A percentile compares a stretch with the other conserved stretches of the same genome.
These are phyloP conservation scores for Homarus americanus DNA, from an alignment of 1,140 invertebrate genomes.

Conservation along the genomic window DNA sequence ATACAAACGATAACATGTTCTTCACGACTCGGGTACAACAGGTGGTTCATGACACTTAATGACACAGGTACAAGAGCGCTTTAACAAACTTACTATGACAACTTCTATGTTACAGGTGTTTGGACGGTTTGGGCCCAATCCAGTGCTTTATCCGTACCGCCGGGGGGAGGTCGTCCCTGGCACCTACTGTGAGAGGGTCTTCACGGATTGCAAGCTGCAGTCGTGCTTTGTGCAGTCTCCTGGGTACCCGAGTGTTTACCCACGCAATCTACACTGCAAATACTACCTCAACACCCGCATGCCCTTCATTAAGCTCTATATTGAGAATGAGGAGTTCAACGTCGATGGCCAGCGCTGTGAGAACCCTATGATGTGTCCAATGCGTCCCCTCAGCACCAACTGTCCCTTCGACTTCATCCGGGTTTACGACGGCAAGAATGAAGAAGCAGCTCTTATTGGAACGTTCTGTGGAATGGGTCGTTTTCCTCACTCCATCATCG, in stretches of 20 bases:
- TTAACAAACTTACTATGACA: neutral
- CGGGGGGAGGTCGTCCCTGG: slow-evolving; percentile 88
- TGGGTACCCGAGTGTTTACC: slow-evolving; percentile 94
- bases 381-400: slow-evolving; percentile 91
- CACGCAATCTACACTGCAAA: slow-evolving; percentile 91
- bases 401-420: slow-evolving; percentile 94
- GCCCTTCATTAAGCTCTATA: slow-evolving; percentile 94
- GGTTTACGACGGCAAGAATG: slow-evolving; percentile 94
- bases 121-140: slow-evolving; percentile 90
- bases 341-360: slow-evolving; percentile 95
- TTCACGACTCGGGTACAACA: too few relatives aligned
- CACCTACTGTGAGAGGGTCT: slow-evolving; percentile 90
- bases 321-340: slow-evolving; percentile 95
- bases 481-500: slow-evolving; percentile 95
- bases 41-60: too few relatives aligned
- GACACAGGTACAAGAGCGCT: too few relatives aligned
- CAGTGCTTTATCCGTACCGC: slow-evolving; percentile 93
- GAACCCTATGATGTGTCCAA: slow-evolving; percentile 96
- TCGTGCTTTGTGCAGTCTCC: slow-evolving; percentile 96
- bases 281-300: slow-evolving; percentile 91
- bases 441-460: slow-evolving; percentile 90
- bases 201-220: slow-evolving; percentile 87
- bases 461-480: slow-evolving; percentile 96
- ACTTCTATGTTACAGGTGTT: slow-evolving; percentile 52
- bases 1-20: too few relatives aligned